Evolutionary conservation across 2,113 vertebrate species (phyloP).

Genomic region (Motacilla alba): DNA sequence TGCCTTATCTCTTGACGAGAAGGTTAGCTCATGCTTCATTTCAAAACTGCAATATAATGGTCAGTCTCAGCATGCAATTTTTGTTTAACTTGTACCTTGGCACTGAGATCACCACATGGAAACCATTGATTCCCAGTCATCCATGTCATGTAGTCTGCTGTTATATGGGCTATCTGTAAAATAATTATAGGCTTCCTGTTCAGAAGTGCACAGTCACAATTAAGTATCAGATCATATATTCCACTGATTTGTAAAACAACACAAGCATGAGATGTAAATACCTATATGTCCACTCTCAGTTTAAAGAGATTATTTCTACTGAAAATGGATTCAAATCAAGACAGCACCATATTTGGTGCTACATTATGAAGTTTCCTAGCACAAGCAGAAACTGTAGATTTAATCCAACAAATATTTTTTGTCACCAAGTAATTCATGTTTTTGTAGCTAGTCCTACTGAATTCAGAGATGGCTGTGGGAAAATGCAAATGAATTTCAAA

Average conservation of each 20-base stretch:
- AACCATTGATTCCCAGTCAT: not conserved
- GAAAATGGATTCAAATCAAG: not conserved
- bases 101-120: not conserved
- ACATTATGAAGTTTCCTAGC: not conserved
- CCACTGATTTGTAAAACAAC: not conserved
- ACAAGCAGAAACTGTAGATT: not conserved
- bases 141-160: not conserved
- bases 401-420: not conserved
- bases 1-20: slow-evolving; percentile 12
- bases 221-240: not conserved
- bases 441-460: not conserved
- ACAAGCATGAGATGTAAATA: not conserved
- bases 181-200: not conserved
- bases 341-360: not conserved
- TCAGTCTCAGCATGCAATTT: slow-evolving; percentile 1
- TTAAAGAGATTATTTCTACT: not conserved
- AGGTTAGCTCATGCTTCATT: slow-evolving; percentile 28
- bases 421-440: not conserved
- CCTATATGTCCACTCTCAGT: not conserved
- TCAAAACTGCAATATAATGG: slow-evolving; percentile 5
- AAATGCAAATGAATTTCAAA: not conserved
- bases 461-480: not conserved
- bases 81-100: slow-evolving; percentile 28
- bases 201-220: not conserved
- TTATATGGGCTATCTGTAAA: not conserved